Base-by-base conservation (phyloP, 2,888 invertebrate genomes). In the Scaptomyza polygonia region DNA sequence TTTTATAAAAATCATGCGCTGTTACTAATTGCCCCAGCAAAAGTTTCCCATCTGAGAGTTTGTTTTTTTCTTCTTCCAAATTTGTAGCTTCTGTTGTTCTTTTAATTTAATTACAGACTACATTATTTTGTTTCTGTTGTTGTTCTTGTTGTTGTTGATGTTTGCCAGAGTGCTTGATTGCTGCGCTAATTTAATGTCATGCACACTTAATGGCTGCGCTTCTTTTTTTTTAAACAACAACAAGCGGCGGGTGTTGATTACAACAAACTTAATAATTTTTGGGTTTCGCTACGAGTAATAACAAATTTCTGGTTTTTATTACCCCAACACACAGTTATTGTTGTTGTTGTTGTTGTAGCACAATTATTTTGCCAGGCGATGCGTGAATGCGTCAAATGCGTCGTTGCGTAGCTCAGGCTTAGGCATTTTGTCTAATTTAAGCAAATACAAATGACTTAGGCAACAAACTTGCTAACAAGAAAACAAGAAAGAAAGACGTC, bases 141-240 rank as follows among this genome's bases (percentile, higher is more conserved):
- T 36, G 30, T 32, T 25, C 5, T 4, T 43, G 18, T 57, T 49
- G 34, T 36, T 70, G 21, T 44, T 49, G 18, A 32, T 57, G 43
- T 51, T 40, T 8, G 34, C 27, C 42, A 36, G 21, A 39, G 62
- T 57, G 61, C 64, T 72, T 70, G 83, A 80, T 75, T 72, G 76
- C 70, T 61, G 79, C 77, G 72, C 86, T 83, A 85, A 83, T 84
- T 88, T 86, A 72, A 74, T 82, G 71, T 83, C 86, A 73, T 79
- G 77, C 81, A 71, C 76, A 80, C 68, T 80, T 80, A 68, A 68
- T 73, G 73, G 53, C 54, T 53, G 63, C 48, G 63, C 44, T 51
- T 70, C 48, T 64, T 66, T 70, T 34, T 25, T 25, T n/a, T n/a
- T n/a, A n/a, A n/a, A 5, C 5, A 25, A 25, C 27, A 62, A 6